Evolutionary conservation across 2,113 vertebrate genomes (phyloP).

Genomic region (Sander vitreus): DNA sequence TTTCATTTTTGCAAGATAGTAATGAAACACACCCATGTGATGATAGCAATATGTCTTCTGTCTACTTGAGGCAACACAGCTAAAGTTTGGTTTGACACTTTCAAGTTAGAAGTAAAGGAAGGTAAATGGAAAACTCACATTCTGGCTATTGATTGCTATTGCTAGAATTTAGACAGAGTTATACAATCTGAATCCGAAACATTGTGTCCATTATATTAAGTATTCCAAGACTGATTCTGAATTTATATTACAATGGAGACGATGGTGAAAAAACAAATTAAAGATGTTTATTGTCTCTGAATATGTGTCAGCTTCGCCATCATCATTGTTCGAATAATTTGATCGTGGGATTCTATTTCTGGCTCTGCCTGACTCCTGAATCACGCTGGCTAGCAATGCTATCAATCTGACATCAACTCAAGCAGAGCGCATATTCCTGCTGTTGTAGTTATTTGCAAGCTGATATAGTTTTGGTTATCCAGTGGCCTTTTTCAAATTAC

Average conservation of each 20-base stretch:
- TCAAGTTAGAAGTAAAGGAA: neutral
- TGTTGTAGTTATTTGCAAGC: slow-evolving; percentile 39
- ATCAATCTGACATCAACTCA: slow-evolving; percentile 11
- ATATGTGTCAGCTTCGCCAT: neutral
- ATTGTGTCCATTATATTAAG: neutral
- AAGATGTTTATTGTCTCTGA: slow-evolving; percentile 13
- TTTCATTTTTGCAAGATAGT: neutral
- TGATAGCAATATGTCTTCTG: neutral
- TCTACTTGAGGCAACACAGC: neutral
- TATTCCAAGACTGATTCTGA: neutral
- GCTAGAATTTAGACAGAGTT: neutral
- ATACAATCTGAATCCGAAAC: neutral
- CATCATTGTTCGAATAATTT: neutral
- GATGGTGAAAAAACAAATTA: neutral
- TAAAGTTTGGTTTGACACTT: neutral
- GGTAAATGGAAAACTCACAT: neutral
- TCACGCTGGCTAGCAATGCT: neutral
- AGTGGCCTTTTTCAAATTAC: slow-evolving; percentile 31
- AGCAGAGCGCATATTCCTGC: neutral
- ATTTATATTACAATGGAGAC: neutral
- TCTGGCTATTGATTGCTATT: neutral
- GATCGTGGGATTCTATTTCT: neutral
- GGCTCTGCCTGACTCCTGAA: neutral
- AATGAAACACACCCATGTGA: neutral
- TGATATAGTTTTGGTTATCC: slow-evolving; percentile 43